Percentiles rank a stretch among this genome's conserved stretches.
Conservation (phyloP, 2,888 invertebrate genomes). For the Sericinus montela region DNA sequence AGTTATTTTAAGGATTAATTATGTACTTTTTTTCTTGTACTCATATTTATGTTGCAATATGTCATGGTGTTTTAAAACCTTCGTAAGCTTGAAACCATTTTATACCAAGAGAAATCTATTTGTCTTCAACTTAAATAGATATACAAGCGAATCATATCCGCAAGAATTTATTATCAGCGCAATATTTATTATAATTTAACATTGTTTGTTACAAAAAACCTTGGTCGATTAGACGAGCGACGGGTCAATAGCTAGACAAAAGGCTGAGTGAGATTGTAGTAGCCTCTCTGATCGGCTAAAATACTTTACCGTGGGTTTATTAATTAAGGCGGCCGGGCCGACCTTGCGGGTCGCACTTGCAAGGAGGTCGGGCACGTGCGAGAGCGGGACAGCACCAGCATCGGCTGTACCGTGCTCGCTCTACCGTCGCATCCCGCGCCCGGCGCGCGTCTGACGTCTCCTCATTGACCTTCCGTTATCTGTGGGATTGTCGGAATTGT, state of each 20-base stretch:
- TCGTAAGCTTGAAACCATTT: no score
- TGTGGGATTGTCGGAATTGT: conserved; percentile 53
- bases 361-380: conserved; percentile 56
- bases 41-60: no score
- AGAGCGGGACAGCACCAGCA: conserved; percentile 46
- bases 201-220: conserved; percentile 40
- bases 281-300: conserved; percentile 74
- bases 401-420: conserved; percentile 29
- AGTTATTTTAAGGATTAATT: no score
- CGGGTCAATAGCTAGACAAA: conserved; percentile 76
- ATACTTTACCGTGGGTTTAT: conserved; percentile 79
- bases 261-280: conserved; percentile 72
- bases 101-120: no score
- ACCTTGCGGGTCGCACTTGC: conserved; percentile 77
- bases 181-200: conserved; percentile 15
- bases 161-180: conserved; percentile 18
- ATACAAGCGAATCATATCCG: no score
- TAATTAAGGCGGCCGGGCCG: conserved; percentile 78
- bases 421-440: conserved; percentile 41
- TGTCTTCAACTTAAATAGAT: no score
- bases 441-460: conserved; percentile 61
- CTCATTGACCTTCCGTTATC: conserved; percentile 77
- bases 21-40: no score
- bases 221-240: conserved; percentile 27
- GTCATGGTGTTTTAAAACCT: no score